phyloP scores from a whole-genome alignment of 2,888 invertebrate species.

The Lithophane leautieri region DNA sequence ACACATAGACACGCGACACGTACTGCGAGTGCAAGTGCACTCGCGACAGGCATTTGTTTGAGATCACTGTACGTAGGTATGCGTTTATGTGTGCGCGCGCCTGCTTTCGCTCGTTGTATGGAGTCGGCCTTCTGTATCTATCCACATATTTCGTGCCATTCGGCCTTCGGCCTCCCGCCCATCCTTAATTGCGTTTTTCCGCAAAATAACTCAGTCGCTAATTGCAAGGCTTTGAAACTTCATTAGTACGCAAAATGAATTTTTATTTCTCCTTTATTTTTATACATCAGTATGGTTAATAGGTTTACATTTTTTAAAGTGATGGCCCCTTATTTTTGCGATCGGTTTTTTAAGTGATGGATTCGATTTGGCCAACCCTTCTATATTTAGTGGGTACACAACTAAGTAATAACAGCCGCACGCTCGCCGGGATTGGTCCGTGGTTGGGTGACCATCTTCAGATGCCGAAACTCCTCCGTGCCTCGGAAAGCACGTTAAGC shows the following conservation, averaged over 20 bases:
- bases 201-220: conserved; percentile 70
- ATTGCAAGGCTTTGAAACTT: conserved; percentile 72
- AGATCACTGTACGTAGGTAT: background rate
- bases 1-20: background rate
- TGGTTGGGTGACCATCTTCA: no score
- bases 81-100: background rate
- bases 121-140: conserved; percentile 19
- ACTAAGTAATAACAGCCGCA: no score
- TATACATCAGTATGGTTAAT: conserved; percentile 41
- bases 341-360: conserved; percentile 6
- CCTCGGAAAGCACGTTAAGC: no score
- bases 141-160: conserved; percentile 30
- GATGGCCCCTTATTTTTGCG: conserved; percentile 3
- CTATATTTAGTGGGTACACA: background rate
- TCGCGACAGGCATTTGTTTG: background rate
- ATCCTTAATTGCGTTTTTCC: conserved; percentile 69
- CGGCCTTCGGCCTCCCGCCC: conserved; percentile 59
- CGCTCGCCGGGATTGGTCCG: no score
- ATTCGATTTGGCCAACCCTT: background rate
- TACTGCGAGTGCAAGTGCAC: background rate
- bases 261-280: conserved; percentile 62
- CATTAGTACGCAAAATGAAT: conserved; percentile 71
- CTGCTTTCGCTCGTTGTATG: background rate
- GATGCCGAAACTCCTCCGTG: no score
- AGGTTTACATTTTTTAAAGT: conserved; percentile 44